A percentile compares a stretch with the other conserved stretches of the same genome.
phyloP scores from a whole-genome alignment of 2,797 vertebrate genomes.

The Etheostoma perlongum region DNA sequence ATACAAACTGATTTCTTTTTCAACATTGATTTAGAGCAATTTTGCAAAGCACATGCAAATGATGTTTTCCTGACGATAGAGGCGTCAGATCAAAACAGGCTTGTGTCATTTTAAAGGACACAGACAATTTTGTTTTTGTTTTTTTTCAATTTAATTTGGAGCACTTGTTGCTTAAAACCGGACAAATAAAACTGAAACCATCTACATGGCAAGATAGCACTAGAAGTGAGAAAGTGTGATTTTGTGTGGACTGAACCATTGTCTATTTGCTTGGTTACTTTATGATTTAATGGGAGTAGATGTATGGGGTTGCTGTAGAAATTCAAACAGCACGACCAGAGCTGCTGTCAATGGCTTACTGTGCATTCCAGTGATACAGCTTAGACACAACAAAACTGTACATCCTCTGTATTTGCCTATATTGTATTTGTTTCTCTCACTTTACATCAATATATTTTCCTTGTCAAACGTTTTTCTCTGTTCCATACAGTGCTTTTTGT shows the following conservation, averaged over 20 bases:
- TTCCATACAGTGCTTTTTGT: background rate
- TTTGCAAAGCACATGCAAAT: background rate
- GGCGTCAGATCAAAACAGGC: background rate
- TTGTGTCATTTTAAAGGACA: background rate
- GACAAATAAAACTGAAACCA: background rate
- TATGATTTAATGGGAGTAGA: background rate
- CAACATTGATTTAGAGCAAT: background rate
- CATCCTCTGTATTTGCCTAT: conserved; percentile 32
- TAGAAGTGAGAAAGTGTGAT: background rate
- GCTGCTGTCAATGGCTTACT: conserved; percentile 34
- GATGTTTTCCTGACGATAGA: background rate
- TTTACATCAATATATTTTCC: conserved; percentile 31
- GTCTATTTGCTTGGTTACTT: background rate
- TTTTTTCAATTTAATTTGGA: conserved; percentile 1
- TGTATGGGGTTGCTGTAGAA: conserved; percentile 14
- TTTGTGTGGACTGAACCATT: background rate
- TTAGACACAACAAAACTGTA: conserved; percentile 49
- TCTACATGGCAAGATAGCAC: background rate
- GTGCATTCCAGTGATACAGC: conserved; percentile 51
- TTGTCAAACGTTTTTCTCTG: conserved; percentile 27
- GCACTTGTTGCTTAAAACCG: conserved; percentile 7
- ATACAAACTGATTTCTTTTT: background rate
- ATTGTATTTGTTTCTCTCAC: conserved; percentile 30
- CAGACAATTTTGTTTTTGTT: background rate
- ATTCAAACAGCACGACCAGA: conserved; percentile 14